phyloP scores from a whole-genome alignment of 2,113 vertebrate species.

The Capricornis sumatraensis region DNA sequence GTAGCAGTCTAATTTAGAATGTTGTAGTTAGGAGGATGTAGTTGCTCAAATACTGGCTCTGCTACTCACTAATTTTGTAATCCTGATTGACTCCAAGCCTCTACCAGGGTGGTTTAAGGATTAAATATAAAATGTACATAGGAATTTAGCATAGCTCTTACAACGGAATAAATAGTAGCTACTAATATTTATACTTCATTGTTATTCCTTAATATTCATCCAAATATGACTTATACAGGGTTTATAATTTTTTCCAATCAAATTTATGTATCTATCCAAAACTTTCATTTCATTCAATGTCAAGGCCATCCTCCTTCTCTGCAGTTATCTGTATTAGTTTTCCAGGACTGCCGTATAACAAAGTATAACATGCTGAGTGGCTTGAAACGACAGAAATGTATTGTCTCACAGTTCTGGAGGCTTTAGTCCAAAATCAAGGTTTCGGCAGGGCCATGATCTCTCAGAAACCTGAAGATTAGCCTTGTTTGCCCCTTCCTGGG shows the following conservation, averaged over 20 bases:
- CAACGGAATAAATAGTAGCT: not conserved
- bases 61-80: not conserved
- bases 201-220: not conserved
- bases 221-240: not conserved
- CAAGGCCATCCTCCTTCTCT: not conserved
- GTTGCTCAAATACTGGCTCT: not conserved
- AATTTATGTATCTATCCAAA: not conserved
- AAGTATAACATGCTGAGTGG: not conserved
- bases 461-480: not conserved
- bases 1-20: not conserved
- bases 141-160: not conserved
- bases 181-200: not conserved
- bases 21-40: accelerated
- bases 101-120: not conserved
- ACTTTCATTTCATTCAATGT: not conserved
- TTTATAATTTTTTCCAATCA: not conserved
- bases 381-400: not conserved
- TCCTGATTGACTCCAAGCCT: not conserved
- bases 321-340: not conserved
- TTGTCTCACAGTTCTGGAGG: not conserved
- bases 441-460: not conserved
- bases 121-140: not conserved
- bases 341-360: not conserved
- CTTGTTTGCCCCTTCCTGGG: not conserved
- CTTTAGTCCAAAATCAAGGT: no score